Base-by-base conservation (phyloP, 1,140 invertebrate genomes). In the Scylla paramamosain region DNA sequence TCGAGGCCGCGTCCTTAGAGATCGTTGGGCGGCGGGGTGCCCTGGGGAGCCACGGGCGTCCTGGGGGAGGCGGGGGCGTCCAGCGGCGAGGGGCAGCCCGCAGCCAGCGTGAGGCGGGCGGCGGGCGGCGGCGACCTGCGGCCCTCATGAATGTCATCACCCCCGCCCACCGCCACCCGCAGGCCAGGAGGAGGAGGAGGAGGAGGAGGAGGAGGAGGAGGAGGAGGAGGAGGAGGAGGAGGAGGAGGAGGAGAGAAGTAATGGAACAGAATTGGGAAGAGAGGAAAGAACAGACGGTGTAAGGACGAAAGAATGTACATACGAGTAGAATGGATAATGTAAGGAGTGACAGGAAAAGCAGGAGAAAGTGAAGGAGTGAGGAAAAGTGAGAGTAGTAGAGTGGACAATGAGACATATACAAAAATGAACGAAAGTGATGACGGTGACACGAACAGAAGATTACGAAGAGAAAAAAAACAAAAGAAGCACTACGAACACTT, bases 101-200 rank as follows among this genome's bases (percentile, higher is more conserved):
- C 39, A 91, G 88, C 88, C 93, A 91, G 67, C 93, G 93, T 94
- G 93, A 52, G 93, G 93, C 93, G 93, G 93, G 93, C 67, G 77
- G 67, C 45, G 20, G 29, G 77, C 92, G 46, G 90, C 48, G 90
- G 90, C 90, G 59, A 59, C 90, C 90, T 59, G 90, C 90, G 77
- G 77, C 82, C 93, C 93, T 94, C 93, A 94, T 94, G 88, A 94
- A 94, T 94, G 93, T 94, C 93, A 94, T 94, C 93, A 94, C 89
- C 87, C 87, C 59, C 88, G 77, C 93, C 93, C 88, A 48, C 93
- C 25, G 87, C 88, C 93, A 82, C 93, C 88, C 93, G 88, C 93
- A 91, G 88, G 88, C 88, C 89, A 39, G 48, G 14, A 39, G 91
- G 25, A 29, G 52, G 52, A 59, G 28, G 91, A 67, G 59, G 46